These are phyloP conservation scores for Chamaedrilus cognettii DNA, from an alignment of 2,888 invertebrate species.

Conservation along the genomic window DNA sequence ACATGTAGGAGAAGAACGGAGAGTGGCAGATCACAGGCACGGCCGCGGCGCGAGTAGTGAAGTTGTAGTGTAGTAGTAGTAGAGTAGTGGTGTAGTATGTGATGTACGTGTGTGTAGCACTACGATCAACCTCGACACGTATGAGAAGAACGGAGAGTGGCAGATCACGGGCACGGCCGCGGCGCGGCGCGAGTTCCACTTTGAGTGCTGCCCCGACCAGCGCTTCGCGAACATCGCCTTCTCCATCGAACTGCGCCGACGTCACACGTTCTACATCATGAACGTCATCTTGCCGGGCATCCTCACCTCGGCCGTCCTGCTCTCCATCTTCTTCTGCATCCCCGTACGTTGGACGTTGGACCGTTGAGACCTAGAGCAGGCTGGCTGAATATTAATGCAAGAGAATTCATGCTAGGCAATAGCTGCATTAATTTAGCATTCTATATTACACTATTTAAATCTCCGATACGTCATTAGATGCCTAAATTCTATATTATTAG, in stretches of 20 bases:
- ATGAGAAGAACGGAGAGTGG: conserved; percentile 41
- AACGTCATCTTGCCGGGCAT: conserved; percentile 42
- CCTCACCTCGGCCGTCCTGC: conserved; percentile 38
- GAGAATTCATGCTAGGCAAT: not conserved
- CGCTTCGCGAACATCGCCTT: conserved; percentile 37
- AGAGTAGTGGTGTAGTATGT: too few relatives aligned
- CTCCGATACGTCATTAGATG: too few relatives aligned
- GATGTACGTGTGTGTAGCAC: too few relatives aligned
- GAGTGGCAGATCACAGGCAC: conserved; percentile 38
- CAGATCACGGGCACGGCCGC: conserved; percentile 31
- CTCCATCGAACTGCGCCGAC: conserved; percentile 32
- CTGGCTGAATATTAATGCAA: not conserved
- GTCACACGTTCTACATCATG: conserved; percentile 42
- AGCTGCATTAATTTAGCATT: too few relatives aligned
- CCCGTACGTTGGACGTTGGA: conserved; percentile 25
- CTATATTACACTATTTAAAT: too few relatives aligned
- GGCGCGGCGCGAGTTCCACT: conserved; percentile 34
- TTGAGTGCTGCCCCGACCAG: conserved; percentile 38
- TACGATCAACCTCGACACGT: conserved; percentile 33
- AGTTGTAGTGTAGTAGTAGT: too few relatives aligned
- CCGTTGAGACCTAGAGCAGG: conserved; percentile 26
- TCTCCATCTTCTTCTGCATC: conserved; percentile 42
- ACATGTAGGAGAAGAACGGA: conserved; percentile 39
- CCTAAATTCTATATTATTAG: too few relatives aligned
- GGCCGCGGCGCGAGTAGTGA: conserved; percentile 27